A percentile compares a stretch with the other conserved stretches of the same genome.
phyloP scores from a whole-genome alignment of 2,797 vertebrate genomes.

The Macropus fuliginosus region DNA sequence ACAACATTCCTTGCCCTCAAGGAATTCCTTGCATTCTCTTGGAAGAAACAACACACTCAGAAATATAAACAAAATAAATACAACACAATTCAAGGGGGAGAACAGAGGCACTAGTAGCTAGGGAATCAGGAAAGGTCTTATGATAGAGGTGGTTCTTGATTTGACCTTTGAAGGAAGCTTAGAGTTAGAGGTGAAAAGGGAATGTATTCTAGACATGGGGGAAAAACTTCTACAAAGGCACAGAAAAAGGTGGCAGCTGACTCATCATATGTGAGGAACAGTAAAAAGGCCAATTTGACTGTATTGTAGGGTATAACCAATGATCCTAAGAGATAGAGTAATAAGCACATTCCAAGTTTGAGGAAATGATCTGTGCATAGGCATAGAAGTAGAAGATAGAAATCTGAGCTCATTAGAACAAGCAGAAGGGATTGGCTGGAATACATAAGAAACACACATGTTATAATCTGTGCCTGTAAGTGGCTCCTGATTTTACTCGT shows the following conservation, averaged over 20 bases:
- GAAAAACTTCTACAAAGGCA: neutral
- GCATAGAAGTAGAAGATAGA: neutral
- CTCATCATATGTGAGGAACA: neutral
- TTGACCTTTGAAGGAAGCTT: neutral
- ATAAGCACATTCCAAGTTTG: neutral
- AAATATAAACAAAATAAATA: neutral
- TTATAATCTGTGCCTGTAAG: neutral
- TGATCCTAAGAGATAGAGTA: neutral
- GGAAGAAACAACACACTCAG: neutral
- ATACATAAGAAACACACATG: neutral
- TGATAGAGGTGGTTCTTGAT: neutral
- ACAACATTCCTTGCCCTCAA: neutral
- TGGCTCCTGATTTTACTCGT: neutral
- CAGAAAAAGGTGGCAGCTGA: neutral
- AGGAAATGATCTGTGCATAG: neutral
- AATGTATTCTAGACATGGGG: neutral
- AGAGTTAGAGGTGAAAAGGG: neutral
- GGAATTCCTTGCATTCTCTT: neutral
- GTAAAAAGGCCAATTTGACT: neutral
- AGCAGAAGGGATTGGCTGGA: neutral
- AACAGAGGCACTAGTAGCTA: neutral
- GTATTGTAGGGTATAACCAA: neutral
- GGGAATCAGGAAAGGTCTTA: neutral
- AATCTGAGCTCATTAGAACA: neutral
- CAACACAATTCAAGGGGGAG: neutral